A percentile compares a stretch with the other conserved stretches of the same genome.
These are phyloP conservation scores for Oryzaephilus surinamensis DNA, from an alignment of 1,140 invertebrate species.

Conservation along the genomic window DNA sequence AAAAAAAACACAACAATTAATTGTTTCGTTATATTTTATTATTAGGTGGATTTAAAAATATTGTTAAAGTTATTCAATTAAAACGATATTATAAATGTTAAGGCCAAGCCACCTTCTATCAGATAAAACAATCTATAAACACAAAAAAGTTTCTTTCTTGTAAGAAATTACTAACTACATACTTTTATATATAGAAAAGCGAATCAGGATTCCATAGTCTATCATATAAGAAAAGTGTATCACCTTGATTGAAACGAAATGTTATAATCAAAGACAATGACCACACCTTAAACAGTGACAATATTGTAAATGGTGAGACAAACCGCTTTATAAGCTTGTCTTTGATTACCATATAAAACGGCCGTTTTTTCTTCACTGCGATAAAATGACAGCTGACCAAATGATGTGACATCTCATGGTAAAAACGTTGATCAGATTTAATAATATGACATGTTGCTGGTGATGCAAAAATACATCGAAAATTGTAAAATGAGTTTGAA, in stretches of 20 bases:
- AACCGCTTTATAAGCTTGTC: too few species aligned
- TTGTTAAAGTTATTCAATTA: too few species aligned
- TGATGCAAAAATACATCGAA: too few species aligned
- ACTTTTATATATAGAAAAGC: too few species aligned
- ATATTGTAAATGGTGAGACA: conserved; percentile 6
- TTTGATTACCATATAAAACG: too few species aligned
- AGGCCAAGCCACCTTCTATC: conserved; percentile 14
- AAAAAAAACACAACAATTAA: too few species aligned
- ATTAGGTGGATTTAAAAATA: neutral
- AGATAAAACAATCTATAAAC: conserved; percentile 10
- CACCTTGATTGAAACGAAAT: conserved; percentile 13
- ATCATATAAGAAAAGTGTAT: conserved; percentile 18
- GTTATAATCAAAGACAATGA: conserved; percentile 8
- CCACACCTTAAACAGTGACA: conserved; percentile 12
- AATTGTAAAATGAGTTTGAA: too few species aligned
- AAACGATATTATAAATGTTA: conserved; percentile 16
- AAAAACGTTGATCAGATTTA: conserved; percentile 9
- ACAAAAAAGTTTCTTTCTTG: conserved; percentile 7
- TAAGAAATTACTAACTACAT: too few species aligned
- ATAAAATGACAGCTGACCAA: conserved; percentile 8
- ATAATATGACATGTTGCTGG: too few species aligned
- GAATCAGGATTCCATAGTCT: conserved; percentile 16
- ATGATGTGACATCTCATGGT: conserved; percentile 13
- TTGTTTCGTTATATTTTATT: too few species aligned
- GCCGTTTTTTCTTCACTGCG: neutral